Evolutionary conservation across 2,888 invertebrate genomes (phyloP), one percentile per base, ranked within the genome.

Genomic region (Euplagia quadripunctaria): DNA sequence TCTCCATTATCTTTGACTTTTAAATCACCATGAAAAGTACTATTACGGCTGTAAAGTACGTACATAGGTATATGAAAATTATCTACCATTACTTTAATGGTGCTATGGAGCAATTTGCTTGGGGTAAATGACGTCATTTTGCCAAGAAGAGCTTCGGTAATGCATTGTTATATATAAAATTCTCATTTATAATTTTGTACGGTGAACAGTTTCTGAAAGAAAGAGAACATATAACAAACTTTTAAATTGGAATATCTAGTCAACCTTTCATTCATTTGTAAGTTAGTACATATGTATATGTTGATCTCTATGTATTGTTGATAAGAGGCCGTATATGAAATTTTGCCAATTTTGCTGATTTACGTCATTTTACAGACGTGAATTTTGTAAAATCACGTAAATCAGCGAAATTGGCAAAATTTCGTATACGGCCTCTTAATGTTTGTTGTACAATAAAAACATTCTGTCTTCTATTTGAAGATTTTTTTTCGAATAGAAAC

Each of bases 51-150:
- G 55, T 65, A 58, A 73, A 58, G 55, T 68, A 55, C 70, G 72
- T 75, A 69, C 71, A 49, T 71, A 72, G 71, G 61, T 74, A 76
- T 67, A 69, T 69, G 66, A 68, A 65, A 81, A 77, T 79, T 77
- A 82, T 82, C 74, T 68, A 76, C 78, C 76, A 79, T 82, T 79
- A 79, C 75, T 8, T 72, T 83, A 81, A 81, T 81, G 81, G 79
- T 63, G 43, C 71, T 75, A 63, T 69, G 65, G 64, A 74, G 81
- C 79, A 75, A 82, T 83, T 83, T 81, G 81, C 74, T 65, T 61
- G 65, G 64, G 75, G 77, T 75, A 79, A 82, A 83, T 79, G 83
- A 79, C 72, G 81, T 74, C 71, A 79, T 82, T 77, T 65, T 67
- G 55, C 64, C 71, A 67, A 72, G 52, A 49, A 66, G 65, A 49